phyloP scores from a whole-genome alignment of 2,113 vertebrate genomes.

The Haliaeetus leucogaster region DNA sequence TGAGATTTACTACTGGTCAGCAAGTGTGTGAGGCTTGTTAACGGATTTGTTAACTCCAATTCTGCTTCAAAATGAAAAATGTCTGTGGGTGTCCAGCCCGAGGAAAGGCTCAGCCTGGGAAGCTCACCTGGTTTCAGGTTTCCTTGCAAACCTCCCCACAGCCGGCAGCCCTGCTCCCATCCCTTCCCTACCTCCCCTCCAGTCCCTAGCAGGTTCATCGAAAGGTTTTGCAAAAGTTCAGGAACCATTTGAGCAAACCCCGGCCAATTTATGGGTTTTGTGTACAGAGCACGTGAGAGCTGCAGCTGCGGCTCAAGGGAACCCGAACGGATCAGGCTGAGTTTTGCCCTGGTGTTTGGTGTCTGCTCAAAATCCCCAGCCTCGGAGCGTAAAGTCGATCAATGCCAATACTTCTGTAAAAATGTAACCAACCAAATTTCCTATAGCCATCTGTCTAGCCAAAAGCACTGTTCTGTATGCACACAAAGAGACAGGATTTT shows the following conservation, averaged over 20 bases:
- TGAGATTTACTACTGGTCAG: background rate
- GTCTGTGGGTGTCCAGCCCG: background rate
- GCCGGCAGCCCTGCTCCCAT: background rate
- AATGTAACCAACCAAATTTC: background rate
- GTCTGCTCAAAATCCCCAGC: background rate
- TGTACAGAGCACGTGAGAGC: background rate
- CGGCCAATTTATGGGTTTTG: background rate
- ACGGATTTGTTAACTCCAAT: background rate
- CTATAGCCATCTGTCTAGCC: background rate
- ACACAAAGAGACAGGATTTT: background rate
- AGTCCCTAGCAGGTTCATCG: constrained; percentile 13
- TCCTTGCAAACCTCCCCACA: background rate
- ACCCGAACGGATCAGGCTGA: background rate
- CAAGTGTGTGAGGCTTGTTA: background rate
- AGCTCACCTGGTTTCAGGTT: constrained; percentile 26
- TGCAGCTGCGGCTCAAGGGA: background rate
- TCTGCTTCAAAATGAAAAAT: background rate
- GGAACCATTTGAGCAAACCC: background rate
- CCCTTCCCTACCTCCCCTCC: background rate
- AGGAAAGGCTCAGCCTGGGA: background rate
- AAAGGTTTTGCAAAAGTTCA: constrained; percentile 55
- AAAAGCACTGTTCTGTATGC: background rate
- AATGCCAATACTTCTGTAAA: background rate
- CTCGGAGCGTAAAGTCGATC: background rate
- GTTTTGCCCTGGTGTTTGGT: background rate